A percentile compares a stretch with the other conserved stretches of the same genome.
Conservation (phyloP, 2,113 vertebrate genomes). For the Gila orcuttii region DNA sequence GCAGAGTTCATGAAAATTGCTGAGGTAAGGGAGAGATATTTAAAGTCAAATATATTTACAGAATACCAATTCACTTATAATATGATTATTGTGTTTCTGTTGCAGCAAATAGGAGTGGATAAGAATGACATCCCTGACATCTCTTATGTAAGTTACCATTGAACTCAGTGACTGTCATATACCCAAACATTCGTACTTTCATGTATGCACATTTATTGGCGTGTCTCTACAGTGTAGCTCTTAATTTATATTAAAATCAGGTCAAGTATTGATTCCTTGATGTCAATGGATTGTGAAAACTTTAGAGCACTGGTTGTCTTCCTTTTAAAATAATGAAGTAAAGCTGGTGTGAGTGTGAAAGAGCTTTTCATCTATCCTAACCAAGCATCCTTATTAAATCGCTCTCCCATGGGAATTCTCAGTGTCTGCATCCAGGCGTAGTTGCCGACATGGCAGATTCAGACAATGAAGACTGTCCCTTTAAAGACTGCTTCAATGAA, state of each 20-base stretch:
- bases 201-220: neutral
- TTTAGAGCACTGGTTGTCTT: neutral
- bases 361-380: constrained; percentile 29
- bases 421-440: constrained; percentile 80
- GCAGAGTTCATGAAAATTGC: constrained; percentile 98
- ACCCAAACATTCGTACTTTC: neutral
- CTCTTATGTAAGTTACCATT: constrained; percentile 85
- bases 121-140: constrained; percentile 99
- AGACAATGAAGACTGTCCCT: constrained; percentile 77
- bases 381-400: constrained; percentile 31
- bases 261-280: neutral
- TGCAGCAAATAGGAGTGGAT: constrained; percentile 97
- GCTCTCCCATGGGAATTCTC: constrained; percentile 41
- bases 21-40: constrained; percentile 79
- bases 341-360: constrained; percentile 5
- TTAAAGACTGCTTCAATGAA: constrained; percentile 74
- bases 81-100: constrained; percentile 16
- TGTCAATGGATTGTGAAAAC: neutral
- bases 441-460: constrained; percentile 80
- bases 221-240: neutral
- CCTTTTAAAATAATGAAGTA: neutral
- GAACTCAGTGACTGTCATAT: too few species aligned
- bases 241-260: neutral
- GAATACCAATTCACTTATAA: constrained; percentile 14
- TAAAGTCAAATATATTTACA: neutral